phyloP scores from a whole-genome alignment of 2,797 vertebrate genomes.

The Bovichtus diacanthus region DNA sequence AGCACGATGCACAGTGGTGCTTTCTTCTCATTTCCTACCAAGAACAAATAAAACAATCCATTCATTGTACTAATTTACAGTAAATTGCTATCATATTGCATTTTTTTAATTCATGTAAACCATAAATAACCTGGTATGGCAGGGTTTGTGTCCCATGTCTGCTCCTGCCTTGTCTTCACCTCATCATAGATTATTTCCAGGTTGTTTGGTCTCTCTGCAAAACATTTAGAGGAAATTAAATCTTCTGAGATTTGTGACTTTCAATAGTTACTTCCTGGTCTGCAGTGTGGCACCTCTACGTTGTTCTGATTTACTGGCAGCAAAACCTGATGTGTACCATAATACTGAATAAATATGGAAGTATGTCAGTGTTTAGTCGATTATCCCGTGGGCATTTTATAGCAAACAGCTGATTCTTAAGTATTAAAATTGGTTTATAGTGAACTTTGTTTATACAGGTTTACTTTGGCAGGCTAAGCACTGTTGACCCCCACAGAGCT shows the following conservation, averaged over 20 bases:
- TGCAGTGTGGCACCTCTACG: neutral
- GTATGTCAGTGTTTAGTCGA: neutral
- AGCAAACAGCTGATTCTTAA: neutral
- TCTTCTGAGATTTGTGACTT: neutral
- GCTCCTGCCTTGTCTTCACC: conserved; percentile 10
- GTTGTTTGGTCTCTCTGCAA: conserved; percentile 28
- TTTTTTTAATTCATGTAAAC: neutral
- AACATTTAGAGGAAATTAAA: neutral
- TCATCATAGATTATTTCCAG: conserved; percentile 53
- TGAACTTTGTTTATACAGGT: neutral
- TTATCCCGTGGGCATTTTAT: neutral
- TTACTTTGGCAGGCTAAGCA: neutral
- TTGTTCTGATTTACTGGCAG: neutral
- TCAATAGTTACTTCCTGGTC: neutral
- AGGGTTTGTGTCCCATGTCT: neutral
- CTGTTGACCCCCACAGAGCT: neutral
- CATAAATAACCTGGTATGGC: conserved; percentile 32
- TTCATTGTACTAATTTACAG: neutral
- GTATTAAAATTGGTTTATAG: neutral
- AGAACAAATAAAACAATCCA: neutral
- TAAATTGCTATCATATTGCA: fast-evolving
- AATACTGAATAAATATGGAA: neutral
- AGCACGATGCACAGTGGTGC: neutral
- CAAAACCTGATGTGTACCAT: neutral
- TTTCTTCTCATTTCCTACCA: conserved; percentile 7